Conservation (phyloP, 2,888 invertebrate species). For the Bimastos eiseni region DNA sequence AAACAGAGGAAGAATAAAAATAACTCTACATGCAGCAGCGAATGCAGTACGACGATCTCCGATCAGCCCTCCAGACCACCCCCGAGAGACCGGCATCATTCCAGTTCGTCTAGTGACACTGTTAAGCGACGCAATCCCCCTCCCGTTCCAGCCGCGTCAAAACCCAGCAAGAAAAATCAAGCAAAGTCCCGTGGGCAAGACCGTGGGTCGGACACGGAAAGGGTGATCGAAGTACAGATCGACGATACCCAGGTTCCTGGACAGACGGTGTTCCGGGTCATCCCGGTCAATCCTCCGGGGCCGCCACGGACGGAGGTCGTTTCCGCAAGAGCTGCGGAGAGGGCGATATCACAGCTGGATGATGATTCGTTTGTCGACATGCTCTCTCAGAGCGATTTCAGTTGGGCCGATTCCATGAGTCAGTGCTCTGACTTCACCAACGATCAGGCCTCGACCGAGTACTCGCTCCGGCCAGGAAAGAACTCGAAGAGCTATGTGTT, state of each 20-base stretch:
- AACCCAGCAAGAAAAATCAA: not conserved
- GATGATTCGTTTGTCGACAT: constrained; percentile 25
- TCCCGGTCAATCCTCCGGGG: constrained; percentile 8
- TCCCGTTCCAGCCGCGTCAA: not conserved
- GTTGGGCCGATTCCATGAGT: not conserved
- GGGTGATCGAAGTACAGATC: constrained; percentile 24
- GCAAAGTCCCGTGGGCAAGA: not conserved
- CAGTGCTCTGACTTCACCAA: not conserved
- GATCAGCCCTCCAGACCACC: not conserved
- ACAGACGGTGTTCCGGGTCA: not conserved
- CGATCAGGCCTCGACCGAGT: not conserved
- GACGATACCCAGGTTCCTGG: constrained; percentile 18
- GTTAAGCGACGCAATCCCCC: constrained; percentile 24
- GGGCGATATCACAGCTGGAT: not conserved
- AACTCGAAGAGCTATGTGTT: not conserved
- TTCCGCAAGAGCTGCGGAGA: not conserved
- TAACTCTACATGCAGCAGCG: not conserved
- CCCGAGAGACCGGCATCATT: not conserved
- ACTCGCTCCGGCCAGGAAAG: not conserved
- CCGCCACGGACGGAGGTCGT: not conserved
- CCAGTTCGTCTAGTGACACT: constrained; percentile 25
- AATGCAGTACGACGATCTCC: not conserved
- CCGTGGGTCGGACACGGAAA: not conserved
- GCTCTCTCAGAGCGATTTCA: constrained; percentile 20
- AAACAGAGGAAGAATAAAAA: constrained; percentile 9